These are phyloP conservation scores for Anguilla japonica DNA, from an alignment of 2,113 vertebrate species.

Conservation along the genomic window DNA sequence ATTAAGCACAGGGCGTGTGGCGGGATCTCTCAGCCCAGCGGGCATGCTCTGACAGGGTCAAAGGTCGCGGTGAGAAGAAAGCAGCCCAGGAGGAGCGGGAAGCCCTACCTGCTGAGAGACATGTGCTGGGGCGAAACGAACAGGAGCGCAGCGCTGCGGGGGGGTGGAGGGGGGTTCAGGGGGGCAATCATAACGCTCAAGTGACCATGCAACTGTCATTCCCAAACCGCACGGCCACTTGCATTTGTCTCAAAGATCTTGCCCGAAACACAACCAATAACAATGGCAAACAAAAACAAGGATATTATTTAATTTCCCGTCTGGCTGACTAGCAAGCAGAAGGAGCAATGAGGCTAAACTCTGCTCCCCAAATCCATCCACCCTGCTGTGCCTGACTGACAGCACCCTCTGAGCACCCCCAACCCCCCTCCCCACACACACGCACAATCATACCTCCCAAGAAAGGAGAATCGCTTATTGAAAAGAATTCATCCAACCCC, in stretches of 20 bases:
- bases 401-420: not conserved
- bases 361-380: not conserved
- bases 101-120: slow-evolving; percentile 55
- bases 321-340: no score
- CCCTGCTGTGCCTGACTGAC: not conserved
- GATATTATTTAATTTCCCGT: no score
- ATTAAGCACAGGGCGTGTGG: not conserved
- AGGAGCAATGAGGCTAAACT: no score
- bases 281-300: no score
- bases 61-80: slow-evolving; percentile 46
- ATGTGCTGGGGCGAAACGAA: slow-evolving; percentile 41
- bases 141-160: slow-evolving; percentile 44
- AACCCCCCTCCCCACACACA: not conserved
- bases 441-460: not conserved
- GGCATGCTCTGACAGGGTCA: slow-evolving; percentile 45
- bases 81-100: slow-evolving; percentile 30
- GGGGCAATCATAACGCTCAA: not conserved
- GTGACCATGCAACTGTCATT: not conserved
- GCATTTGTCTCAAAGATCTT: no score
- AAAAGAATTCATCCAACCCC: not conserved
- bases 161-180: not conserved
- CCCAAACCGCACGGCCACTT: not conserved
- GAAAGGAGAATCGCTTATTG: slow-evolving; percentile 2
- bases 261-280: no score
- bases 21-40: not conserved